phyloP scores from a whole-genome alignment of 2,888 invertebrate genomes.

The Nephrotoma guestfalica region DNA sequence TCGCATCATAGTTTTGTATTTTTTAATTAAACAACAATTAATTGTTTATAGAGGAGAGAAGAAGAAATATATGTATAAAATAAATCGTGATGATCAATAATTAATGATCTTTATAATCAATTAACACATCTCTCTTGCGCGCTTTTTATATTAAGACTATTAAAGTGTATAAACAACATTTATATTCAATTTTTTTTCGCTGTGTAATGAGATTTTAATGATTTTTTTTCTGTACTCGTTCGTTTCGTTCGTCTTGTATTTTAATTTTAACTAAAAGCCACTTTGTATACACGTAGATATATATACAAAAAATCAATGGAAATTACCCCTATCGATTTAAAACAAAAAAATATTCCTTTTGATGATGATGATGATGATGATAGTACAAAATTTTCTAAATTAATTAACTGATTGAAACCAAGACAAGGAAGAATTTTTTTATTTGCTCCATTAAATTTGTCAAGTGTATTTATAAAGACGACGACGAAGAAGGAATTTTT shows the following conservation, averaged over 20 bases:
- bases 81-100: background rate
- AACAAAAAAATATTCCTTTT: background rate
- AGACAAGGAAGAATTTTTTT: background rate
- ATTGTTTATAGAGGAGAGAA: background rate
- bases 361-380: background rate
- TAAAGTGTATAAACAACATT: background rate
- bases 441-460: background rate
- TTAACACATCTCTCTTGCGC: background rate
- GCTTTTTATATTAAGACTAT: background rate
- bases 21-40: background rate
- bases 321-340: constrained; percentile 3
- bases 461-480: background rate
- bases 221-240: background rate
- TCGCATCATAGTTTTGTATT: background rate
- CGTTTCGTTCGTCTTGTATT: background rate
- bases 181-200: background rate
- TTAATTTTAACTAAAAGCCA: background rate
- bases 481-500: background rate
- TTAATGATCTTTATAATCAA: background rate
- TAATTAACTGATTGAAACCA: background rate
- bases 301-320: background rate
- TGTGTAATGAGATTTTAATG: background rate
- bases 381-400: background rate
- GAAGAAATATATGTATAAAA: background rate
- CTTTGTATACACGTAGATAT: background rate